phyloP scores from a whole-genome alignment of 2,888 invertebrate genomes.

The Bedellia somnulentella region DNA sequence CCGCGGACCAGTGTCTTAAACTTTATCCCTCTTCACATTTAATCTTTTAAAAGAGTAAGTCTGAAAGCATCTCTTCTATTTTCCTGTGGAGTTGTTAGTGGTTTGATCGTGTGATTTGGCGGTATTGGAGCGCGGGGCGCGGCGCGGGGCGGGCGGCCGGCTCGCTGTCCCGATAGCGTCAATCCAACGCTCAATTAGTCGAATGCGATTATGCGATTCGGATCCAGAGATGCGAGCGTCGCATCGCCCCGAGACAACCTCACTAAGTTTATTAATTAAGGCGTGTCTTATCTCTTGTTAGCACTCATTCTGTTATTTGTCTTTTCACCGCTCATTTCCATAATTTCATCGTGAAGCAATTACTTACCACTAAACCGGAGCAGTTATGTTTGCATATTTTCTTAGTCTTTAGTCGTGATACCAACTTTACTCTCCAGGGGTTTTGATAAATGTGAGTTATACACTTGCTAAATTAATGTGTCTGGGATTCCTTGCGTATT shows the following conservation, averaged over 20 bases:
- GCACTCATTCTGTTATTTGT: slow-evolving; percentile 63
- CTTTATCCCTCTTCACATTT: slow-evolving; percentile 23
- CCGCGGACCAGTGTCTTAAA: slow-evolving; percentile 23
- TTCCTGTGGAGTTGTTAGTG: slow-evolving; percentile 20
- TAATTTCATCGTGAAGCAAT: slow-evolving; percentile 57
- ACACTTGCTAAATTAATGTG: too few relatives aligned
- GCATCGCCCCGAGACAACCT: slow-evolving; percentile 40
- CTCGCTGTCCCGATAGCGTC: slow-evolving; percentile 41
- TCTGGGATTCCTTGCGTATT: too few relatives aligned
- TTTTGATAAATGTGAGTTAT: too few relatives aligned
- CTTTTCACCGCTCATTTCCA: slow-evolving; percentile 61
- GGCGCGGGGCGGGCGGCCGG: not conserved
- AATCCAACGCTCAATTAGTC: slow-evolving; percentile 59
- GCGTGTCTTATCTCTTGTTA: slow-evolving; percentile 62
- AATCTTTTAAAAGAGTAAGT: slow-evolving; percentile 17
- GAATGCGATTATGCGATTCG: slow-evolving; percentile 57
- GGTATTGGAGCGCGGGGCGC: slow-evolving; percentile 5
- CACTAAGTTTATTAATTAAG: slow-evolving; percentile 62
- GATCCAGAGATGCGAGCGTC: slow-evolving; percentile 43
- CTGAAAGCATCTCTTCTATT: too few relatives aligned
- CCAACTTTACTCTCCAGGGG: too few relatives aligned
- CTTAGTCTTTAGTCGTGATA: slow-evolving; percentile 29
- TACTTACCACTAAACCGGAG: slow-evolving; percentile 49
- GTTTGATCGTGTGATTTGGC: slow-evolving; percentile 30
- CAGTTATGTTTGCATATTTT: slow-evolving; percentile 52